These are phyloP conservation scores for Drosophila repleta DNA, from an alignment of 1,140 invertebrate species.

Conservation along the genomic window DNA sequence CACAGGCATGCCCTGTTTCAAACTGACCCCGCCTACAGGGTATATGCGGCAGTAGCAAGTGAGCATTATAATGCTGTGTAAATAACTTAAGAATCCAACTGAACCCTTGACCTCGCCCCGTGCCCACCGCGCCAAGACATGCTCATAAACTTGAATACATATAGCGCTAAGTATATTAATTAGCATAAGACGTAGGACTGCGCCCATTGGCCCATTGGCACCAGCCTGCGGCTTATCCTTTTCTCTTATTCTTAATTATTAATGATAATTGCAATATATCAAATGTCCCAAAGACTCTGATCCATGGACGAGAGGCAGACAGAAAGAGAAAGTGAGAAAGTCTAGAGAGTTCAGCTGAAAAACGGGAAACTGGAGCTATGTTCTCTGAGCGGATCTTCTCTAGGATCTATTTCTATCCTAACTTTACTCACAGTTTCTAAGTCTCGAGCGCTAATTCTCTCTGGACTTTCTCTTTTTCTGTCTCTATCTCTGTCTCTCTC, in stretches of 20 bases:
- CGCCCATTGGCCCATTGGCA: conserved; percentile 7
- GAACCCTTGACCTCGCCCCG: not conserved
- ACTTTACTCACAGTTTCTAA: no score
- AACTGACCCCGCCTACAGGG: not conserved
- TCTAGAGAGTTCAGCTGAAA: no score
- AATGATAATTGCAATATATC: conserved; percentile 4
- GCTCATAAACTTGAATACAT: conserved; percentile 5
- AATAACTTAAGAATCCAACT: conserved; percentile 16
- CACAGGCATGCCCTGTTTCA: not conserved
- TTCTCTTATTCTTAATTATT: not conserved
- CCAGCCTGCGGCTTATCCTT: not conserved
- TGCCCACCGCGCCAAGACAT: not conserved
- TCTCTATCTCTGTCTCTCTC: no score
- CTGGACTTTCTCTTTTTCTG: no score
- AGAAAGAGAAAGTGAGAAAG: not conserved
- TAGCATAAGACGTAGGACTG: conserved; percentile 8
- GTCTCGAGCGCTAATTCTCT: no score
- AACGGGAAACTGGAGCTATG: no score
- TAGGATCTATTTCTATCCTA: no score
- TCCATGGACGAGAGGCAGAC: not conserved
- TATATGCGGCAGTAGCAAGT: not conserved
- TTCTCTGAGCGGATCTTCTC: no score
- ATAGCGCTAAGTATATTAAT: conserved; percentile 38
- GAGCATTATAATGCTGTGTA: conserved; percentile 2
- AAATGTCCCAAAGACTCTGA: conserved; percentile 1